phyloP scores from a whole-genome alignment of 2,888 invertebrate species.

The Macaria notata region DNA sequence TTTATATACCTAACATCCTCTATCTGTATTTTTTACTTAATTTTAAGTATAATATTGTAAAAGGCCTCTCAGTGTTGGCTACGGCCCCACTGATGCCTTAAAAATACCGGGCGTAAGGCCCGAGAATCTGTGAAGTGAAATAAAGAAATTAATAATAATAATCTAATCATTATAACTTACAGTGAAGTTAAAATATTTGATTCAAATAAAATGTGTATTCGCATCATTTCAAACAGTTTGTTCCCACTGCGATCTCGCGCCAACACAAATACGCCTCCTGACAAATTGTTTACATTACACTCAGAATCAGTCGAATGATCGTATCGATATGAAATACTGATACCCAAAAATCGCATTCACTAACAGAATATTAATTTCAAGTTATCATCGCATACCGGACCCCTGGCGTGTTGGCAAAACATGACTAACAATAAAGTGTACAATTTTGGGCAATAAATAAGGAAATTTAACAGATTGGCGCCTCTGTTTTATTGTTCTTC shows the following conservation, averaged over 20 bases:
- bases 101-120: no score
- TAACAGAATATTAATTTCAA: constrained; percentile 77
- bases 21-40: no score
- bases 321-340: constrained; percentile 64
- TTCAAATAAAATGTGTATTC: no score
- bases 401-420: constrained; percentile 63
- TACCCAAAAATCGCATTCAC: constrained; percentile 63
- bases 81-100: no score
- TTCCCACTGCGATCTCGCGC: constrained; percentile 31
- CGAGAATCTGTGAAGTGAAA: no score
- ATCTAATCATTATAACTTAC: no score
- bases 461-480: constrained; percentile 52
- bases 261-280: constrained; percentile 50
- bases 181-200: no score
- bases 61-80: no score
- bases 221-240: constrained; percentile 3
- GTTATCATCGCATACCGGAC: constrained; percentile 52
- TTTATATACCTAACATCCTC: no score
- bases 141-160: no score
- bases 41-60: no score
- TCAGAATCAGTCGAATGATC: constrained; percentile 56
- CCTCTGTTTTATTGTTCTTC: constrained; percentile 57
- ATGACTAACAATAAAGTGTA: constrained; percentile 64
- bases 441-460: constrained; percentile 62
- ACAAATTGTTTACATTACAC: constrained; percentile 56